A percentile compares a stretch with the other conserved stretches of the same genome.
Evolutionary conservation across 2,113 vertebrate species (phyloP).

Genomic region (Lanius ludovicianus): DNA sequence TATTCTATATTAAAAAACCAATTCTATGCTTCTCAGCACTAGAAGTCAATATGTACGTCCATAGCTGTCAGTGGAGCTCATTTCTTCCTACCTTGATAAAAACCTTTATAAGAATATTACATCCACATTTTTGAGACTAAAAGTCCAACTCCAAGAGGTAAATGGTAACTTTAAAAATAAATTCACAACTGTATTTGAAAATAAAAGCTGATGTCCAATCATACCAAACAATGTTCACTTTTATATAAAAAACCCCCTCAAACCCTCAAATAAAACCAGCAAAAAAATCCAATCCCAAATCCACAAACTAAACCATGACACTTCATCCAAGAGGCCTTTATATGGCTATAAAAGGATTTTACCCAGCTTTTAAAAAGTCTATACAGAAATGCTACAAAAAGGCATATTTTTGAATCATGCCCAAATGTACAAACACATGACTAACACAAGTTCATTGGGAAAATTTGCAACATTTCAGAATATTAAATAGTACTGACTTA

Average conservation of each 20-base stretch:
- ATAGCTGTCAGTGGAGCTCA: not conserved
- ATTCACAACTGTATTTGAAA: not conserved
- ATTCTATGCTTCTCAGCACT: not conserved
- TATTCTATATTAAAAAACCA: not conserved
- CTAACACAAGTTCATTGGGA: not conserved
- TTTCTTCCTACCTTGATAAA: not conserved
- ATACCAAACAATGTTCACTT: not conserved
- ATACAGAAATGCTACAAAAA: not conserved
- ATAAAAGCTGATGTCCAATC: not conserved
- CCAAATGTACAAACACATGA: not conserved
- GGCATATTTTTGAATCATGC: not conserved
- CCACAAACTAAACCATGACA: not conserved
- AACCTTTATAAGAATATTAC: not conserved
- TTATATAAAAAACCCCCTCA: not conserved
- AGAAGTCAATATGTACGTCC: not conserved
- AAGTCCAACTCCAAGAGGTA: not conserved
- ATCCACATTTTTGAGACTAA: not conserved
- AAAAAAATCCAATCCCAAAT: not conserved
- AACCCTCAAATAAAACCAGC: not conserved
- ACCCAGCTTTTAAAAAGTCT: not conserved
- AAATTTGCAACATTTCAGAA: not conserved
- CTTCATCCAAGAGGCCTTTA: not conserved
- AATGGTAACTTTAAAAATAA: not conserved
- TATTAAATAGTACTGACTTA: not conserved
- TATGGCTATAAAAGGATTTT: not conserved